These are phyloP conservation scores for Diploptera punctata DNA, from an alignment of 2,888 invertebrate genomes.

Conservation along the genomic window DNA sequence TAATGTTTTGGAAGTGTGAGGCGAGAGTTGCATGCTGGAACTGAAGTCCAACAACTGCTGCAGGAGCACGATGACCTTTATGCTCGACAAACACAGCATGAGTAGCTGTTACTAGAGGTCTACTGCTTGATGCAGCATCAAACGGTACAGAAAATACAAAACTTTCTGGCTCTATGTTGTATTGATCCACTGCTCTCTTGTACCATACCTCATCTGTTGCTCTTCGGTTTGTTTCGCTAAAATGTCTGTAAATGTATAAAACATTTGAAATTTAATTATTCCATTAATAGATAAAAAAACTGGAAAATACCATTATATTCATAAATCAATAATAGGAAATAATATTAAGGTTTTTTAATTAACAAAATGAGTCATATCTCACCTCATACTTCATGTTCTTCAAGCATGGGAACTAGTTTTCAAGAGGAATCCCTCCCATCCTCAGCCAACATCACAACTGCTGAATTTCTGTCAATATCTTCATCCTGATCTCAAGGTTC, in stretches of 20 bases:
- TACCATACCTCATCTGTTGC: slow-evolving; percentile 93
- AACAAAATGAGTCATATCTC: too few species aligned
- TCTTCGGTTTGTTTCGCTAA: slow-evolving; percentile 78
- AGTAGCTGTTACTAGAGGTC: slow-evolving; percentile 83
- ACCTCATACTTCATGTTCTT: too few species aligned
- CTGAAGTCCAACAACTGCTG: slow-evolving; percentile 91
- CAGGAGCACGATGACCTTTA: slow-evolving; percentile 83
- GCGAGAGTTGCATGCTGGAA: slow-evolving; percentile 84
- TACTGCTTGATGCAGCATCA: slow-evolving; percentile 65
- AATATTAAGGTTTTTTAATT: too few species aligned
- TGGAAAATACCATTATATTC: too few species aligned
- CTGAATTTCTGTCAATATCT: too few species aligned
- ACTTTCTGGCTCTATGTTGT: slow-evolving; percentile 83
- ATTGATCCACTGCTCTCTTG: slow-evolving; percentile 88
- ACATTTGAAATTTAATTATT: too few species aligned
- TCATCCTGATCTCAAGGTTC: too few species aligned
- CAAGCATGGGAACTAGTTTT: too few species aligned
- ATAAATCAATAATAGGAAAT: too few species aligned
- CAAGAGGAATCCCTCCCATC: too few species aligned
- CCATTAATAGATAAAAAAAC: too few species aligned
- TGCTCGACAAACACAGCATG: slow-evolving; percentile 89
- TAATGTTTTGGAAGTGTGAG: slow-evolving; percentile 86
- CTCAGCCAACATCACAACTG: too few species aligned
- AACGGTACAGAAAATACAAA: slow-evolving; percentile 91
- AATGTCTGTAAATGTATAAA: slow-evolving; percentile 64